These are phyloP conservation scores for Drosophila willistoni DNA, from an alignment of 1,140 invertebrate genomes.

Conservation along the genomic window DNA sequence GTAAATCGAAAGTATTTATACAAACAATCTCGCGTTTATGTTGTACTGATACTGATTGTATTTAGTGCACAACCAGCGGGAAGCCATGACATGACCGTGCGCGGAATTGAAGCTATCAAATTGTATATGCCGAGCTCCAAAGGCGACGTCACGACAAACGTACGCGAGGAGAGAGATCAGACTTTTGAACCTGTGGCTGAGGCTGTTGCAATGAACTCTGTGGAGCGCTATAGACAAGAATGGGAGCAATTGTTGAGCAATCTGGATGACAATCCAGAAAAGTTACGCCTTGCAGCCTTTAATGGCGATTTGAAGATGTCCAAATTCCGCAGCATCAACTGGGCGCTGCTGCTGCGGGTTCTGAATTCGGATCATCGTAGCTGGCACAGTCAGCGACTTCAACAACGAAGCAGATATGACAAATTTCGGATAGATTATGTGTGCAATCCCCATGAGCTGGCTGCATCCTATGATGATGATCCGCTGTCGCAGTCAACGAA, in stretches of 20 bases:
- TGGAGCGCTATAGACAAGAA: slow-evolving; percentile 79
- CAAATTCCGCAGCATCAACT: slow-evolving; percentile 84
- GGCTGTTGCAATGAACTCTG: slow-evolving; percentile 66
- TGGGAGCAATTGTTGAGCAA: slow-evolving; percentile 73
- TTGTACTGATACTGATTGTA: slow-evolving; percentile 30
- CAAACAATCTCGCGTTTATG: slow-evolving; percentile 2
- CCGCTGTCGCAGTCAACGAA: slow-evolving; percentile 83
- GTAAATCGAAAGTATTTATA: slow-evolving; percentile 32
- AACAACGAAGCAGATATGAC: slow-evolving; percentile 75
- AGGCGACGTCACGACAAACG: slow-evolving; percentile 51
- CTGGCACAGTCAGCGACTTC: slow-evolving; percentile 73
- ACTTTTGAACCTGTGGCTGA: slow-evolving; percentile 43
- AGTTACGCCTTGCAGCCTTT: slow-evolving; percentile 75
- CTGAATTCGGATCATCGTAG: slow-evolving; percentile 72
- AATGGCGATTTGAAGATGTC: slow-evolving; percentile 83
- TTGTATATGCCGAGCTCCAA: slow-evolving; percentile 62
- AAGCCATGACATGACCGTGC: slow-evolving; percentile 79
- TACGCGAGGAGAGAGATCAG: slow-evolving; percentile 53
- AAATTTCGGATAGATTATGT: slow-evolving; percentile 76
- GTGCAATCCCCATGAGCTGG: slow-evolving; percentile 73
- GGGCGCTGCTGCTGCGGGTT: slow-evolving; percentile 82
- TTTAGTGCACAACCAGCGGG: slow-evolving; percentile 36
- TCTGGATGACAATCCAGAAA: slow-evolving; percentile 67
- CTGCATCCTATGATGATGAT: slow-evolving; percentile 60
- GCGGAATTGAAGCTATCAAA: slow-evolving; percentile 77